These are phyloP conservation scores for Grammomys dolichurus DNA, from an alignment of 2,113 vertebrate genomes.

Conservation along the genomic window DNA sequence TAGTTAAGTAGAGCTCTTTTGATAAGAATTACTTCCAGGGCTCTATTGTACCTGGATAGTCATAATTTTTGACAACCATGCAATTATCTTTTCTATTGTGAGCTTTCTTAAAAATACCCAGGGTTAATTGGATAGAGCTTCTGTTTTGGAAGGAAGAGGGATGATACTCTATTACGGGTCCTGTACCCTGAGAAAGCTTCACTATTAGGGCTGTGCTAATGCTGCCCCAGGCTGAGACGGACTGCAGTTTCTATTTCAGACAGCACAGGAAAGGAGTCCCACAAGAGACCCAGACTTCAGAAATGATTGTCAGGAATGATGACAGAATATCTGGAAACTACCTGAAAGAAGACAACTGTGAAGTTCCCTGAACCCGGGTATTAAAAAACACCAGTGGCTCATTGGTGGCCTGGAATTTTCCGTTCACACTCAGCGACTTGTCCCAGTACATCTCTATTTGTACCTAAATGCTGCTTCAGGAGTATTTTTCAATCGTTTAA, in stretches of 20 bases:
- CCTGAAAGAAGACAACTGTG: constrained; percentile 46
- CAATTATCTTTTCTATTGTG: constrained; percentile 71
- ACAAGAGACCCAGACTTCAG: constrained; percentile 55
- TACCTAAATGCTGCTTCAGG: not conserved
- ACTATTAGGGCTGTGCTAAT: constrained; percentile 48
- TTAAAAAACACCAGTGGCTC: not conserved
- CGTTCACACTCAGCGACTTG: not conserved
- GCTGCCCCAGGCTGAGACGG: constrained; percentile 10
- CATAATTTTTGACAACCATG: constrained; percentile 72
- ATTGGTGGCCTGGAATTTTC: not conserved
- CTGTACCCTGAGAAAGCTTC: constrained; percentile 16
- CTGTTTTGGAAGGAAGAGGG: constrained; percentile 60
- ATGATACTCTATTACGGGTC: constrained; percentile 32
- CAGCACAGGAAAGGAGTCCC: constrained; percentile 30
- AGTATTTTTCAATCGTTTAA: constrained; percentile 42
- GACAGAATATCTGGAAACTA: constrained; percentile 21
- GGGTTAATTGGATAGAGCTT: constrained; percentile 75
- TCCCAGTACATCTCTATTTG: not conserved
- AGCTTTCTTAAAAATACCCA: constrained; percentile 64
- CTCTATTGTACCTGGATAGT: constrained; percentile 63
- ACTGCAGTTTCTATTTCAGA: constrained; percentile 64
- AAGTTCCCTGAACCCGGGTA: not conserved
- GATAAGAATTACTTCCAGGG: constrained; percentile 60
- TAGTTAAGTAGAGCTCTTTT: constrained; percentile 62
- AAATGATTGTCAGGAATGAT: constrained; percentile 34